These are phyloP conservation scores for Apamea monoglypha DNA, from an alignment of 2,888 invertebrate genomes.

Conservation along the genomic window DNA sequence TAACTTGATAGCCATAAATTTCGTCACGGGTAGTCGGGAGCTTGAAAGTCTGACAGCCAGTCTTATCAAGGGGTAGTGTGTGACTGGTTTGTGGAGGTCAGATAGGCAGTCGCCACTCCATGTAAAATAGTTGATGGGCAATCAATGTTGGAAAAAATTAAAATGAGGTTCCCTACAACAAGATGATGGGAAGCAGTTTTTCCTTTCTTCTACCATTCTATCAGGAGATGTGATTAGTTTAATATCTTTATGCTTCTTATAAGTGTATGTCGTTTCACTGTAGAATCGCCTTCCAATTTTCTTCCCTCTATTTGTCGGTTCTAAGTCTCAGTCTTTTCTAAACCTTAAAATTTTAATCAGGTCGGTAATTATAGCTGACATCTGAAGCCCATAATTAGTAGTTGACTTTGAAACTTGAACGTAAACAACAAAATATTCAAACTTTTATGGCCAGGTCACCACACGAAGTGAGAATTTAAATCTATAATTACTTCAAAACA, in stretches of 20 bases:
- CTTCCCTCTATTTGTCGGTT: not conserved
- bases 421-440: constrained; percentile 23
- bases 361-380: not conserved
- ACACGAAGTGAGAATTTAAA: constrained; percentile 37
- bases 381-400: too few relatives aligned
- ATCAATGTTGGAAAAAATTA: not conserved
- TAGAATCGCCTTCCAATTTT: not conserved
- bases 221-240: not conserved
- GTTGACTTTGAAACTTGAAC: not conserved
- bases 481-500: constrained; percentile 40
- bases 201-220: not conserved
- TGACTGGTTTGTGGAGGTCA: not conserved
- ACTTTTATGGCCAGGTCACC: constrained; percentile 9
- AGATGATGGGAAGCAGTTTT: not conserved
- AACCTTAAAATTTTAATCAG: not conserved
- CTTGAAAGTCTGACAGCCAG: not conserved
- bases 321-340: not conserved
- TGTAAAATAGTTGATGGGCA: not conserved
- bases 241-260: too few relatives aligned
- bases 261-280: not conserved
- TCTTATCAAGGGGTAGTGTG: not conserved
- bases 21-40: not conserved
- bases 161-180: not conserved
- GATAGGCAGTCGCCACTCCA: not conserved
- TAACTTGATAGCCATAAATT: not conserved